These are phyloP conservation scores for Taeniopygia guttata DNA, from an alignment of 2,797 vertebrate species.

Conservation along the genomic window DNA sequence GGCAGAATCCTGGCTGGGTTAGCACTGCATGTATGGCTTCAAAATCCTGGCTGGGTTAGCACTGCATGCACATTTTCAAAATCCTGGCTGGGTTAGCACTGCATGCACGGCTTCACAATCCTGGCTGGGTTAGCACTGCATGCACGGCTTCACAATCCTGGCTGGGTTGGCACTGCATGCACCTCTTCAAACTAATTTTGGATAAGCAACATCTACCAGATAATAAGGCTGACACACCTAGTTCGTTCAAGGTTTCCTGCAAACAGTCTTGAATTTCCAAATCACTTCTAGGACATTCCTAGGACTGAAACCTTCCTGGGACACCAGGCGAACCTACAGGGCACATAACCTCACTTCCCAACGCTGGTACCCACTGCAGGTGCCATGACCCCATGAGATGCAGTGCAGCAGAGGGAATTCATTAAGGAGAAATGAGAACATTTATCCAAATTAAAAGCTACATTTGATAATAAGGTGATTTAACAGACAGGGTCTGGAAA, in stretches of 20 bases:
- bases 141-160: not conserved
- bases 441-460: not conserved
- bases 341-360: fast-evolving
- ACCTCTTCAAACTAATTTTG: not conserved
- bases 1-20: not conserved
- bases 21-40: not conserved
- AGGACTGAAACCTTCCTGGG: not conserved
- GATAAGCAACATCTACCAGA: not conserved
- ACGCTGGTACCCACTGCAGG: no score
- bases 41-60: not conserved
- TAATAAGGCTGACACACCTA: not conserved
- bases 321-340: not conserved
- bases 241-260: not conserved
- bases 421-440: not conserved
- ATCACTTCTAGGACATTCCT: fast-evolving
- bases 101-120: no score
- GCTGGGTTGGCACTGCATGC: not conserved
- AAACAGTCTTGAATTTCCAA: not conserved
- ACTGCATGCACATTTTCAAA: not conserved
- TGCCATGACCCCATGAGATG: not conserved
- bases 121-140: not conserved
- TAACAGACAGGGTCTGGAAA: not conserved
- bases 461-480: not conserved
- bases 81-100: not conserved
- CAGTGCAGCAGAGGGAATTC: not conserved